Base-by-base conservation (phyloP, 2,888 invertebrate species). In the Crossocerus cetratus region DNA sequence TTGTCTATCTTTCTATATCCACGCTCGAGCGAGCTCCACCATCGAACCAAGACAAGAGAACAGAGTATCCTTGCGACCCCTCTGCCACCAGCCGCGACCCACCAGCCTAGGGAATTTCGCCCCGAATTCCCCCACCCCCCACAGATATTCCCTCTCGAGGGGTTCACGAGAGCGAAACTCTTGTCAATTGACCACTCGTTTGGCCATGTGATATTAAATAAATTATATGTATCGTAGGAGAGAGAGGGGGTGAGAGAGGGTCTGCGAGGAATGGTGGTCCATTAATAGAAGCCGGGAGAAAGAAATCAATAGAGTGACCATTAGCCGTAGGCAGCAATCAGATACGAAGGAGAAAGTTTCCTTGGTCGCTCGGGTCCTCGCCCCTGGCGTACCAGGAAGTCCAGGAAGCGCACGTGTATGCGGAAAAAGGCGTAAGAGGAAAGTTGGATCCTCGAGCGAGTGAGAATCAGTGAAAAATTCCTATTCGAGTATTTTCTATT, bases 1-100 rank as follows among this genome's bases (percentile, higher is more conserved):
- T 87, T 86, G 79, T 85, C 85, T 86, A 84, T 86, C 84, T 86
- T 84, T 85, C 85, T 82, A 82, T 83, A 84, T 83, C 80, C 81
- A 84, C 82, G 81, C 82, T 83, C 72, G 74, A 77, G 74, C 80
- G 63, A 74, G 65, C 71, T 79, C 74, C 70, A 73, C 70, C 77
- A 72, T 74, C 66, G 65, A 72, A 76, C 65, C 63, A 23, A 69
- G 62, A 76, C 64, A 69, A 66, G 8, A 69, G 75, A 66, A 65
- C 65, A 66, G 69, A 44, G 64, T 65, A 68, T 69, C 72, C 72
- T 75, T 61, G 64, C 69, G 65, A 45, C 69, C 60, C 58, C 59
- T 49, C 56, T 65, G n/a, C n/a, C n/a, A n/a, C n/a, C 45, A 55
- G 65, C n/a, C n/a, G 73, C 61, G 68, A 69, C 32, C 73, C 65